These are phyloP conservation scores for Plecturocebus donacophilus DNA, from an alignment of 2,113 vertebrate genomes.

Conservation along the genomic window DNA sequence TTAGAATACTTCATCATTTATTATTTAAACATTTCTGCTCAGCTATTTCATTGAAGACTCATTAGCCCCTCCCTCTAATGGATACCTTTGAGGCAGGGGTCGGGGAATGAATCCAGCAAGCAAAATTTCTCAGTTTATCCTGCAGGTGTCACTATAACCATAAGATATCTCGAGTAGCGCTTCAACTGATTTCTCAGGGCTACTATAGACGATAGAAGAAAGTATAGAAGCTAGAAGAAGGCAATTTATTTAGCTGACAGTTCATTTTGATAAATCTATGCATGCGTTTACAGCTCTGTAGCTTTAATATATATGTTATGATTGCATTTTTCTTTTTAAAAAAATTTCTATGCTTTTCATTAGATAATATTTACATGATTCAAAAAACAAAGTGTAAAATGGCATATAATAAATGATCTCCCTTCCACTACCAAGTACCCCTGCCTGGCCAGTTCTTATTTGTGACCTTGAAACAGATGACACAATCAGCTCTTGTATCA, in stretches of 20 bases:
- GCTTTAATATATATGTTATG: too few relatives aligned
- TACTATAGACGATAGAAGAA: not conserved
- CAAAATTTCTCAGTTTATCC: not conserved
- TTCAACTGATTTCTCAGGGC: not conserved
- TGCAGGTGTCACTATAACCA: not conserved
- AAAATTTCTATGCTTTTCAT: not conserved
- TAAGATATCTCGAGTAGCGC: not conserved
- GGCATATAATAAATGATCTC: not conserved
- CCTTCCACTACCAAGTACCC: not conserved
- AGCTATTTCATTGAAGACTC: not conserved
- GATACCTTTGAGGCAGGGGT: not conserved
- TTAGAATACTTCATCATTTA: not conserved
- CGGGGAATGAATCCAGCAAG: not conserved
- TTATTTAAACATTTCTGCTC: not conserved
- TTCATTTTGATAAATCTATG: not conserved
- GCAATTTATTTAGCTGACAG: not conserved
- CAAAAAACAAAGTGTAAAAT: not conserved
- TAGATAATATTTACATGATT: not conserved
- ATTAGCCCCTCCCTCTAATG: not conserved
- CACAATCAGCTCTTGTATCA: not conserved
- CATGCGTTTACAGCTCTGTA: not conserved
- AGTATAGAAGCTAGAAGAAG: not conserved
- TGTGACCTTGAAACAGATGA: not conserved
- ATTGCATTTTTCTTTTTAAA: not conserved
- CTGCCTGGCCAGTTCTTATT: not conserved